Evolutionary conservation across 2,797 vertebrate species (phyloP).

Genomic region (Epinephelus coioides): DNA sequence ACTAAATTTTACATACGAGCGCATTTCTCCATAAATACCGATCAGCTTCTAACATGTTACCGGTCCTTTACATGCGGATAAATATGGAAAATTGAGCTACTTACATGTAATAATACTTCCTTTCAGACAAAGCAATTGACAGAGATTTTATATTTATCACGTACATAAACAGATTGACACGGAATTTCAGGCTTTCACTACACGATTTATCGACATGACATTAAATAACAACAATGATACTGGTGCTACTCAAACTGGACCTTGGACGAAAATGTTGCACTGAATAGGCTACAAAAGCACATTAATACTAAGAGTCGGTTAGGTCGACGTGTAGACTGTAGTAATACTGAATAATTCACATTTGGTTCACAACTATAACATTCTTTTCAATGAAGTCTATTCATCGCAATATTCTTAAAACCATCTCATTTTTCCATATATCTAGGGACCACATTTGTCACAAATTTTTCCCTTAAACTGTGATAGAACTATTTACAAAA

Average conservation of each 20-base stretch:
- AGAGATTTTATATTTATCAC: conserved; percentile 97
- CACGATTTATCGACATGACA: conserved; percentile 99
- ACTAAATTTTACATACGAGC: conserved; percentile 99
- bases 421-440: conserved; percentile 92
- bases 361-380: conserved; percentile 99
- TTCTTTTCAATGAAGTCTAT: conserved; percentile 98
- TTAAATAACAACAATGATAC: conserved; percentile 99
- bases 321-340: conserved; percentile 99
- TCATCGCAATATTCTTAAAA: conserved; percentile 92
- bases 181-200: conserved; percentile 99
- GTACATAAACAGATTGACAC: conserved; percentile 99
- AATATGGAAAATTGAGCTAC: conserved; percentile 99
- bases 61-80: conserved; percentile 99
- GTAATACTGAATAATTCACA: conserved; percentile 99
- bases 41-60: conserved; percentile 98
- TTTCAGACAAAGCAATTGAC: conserved; percentile 97
- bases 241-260: conserved; percentile 99
- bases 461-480: conserved; percentile 93
- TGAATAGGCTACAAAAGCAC: conserved; percentile 98
- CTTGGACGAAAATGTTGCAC: conserved; percentile 99
- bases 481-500: conserved; percentile 99
- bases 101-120: conserved; percentile 96
- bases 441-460: conserved; percentile 97
- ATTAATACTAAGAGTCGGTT: conserved; percentile 99
- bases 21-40: conserved; percentile 99